These are phyloP conservation scores for Heloderma charlesbogerti DNA, from an alignment of 2,113 vertebrate species.

Conservation along the genomic window DNA sequence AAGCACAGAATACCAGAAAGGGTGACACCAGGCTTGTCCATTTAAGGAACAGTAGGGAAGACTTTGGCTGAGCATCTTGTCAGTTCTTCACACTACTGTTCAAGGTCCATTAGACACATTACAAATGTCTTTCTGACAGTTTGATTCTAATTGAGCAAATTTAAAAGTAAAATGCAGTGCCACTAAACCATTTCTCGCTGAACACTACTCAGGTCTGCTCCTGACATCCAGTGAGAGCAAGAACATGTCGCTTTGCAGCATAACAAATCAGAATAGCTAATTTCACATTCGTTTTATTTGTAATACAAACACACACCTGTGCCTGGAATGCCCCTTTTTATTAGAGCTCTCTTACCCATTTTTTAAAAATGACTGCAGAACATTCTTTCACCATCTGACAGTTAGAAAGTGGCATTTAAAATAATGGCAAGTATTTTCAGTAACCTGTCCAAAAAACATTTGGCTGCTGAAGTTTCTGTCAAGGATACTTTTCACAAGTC, in stretches of 20 bases:
- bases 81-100: not conserved
- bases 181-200: too few species aligned
- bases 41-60: slow-evolving; percentile 45
- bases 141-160: not conserved
- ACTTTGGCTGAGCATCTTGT: slow-evolving; percentile 31
- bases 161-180: slow-evolving; percentile 3
- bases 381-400: slow-evolving; percentile 66
- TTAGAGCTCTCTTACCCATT: slow-evolving; percentile 65
- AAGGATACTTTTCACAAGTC: slow-evolving; percentile 49
- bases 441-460: slow-evolving; percentile 65
- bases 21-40: not conserved
- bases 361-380: slow-evolving; percentile 64
- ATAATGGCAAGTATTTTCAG: slow-evolving; percentile 56
- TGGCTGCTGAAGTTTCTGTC: slow-evolving; percentile 52
- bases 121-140: not conserved
- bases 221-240: slow-evolving; percentile 20
- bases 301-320: slow-evolving; percentile 64
- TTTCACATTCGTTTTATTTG: slow-evolving; percentile 76
- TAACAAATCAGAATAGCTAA: slow-evolving; percentile 36
- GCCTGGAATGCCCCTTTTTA: slow-evolving; percentile 58
- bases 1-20: not conserved
- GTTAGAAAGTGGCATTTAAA: slow-evolving; percentile 74
- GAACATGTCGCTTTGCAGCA: not conserved
- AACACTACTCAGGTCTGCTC: not conserved
- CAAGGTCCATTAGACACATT: not conserved